Conservation (phyloP, 2,797 vertebrate species). For the Danio tinwini region DNA sequence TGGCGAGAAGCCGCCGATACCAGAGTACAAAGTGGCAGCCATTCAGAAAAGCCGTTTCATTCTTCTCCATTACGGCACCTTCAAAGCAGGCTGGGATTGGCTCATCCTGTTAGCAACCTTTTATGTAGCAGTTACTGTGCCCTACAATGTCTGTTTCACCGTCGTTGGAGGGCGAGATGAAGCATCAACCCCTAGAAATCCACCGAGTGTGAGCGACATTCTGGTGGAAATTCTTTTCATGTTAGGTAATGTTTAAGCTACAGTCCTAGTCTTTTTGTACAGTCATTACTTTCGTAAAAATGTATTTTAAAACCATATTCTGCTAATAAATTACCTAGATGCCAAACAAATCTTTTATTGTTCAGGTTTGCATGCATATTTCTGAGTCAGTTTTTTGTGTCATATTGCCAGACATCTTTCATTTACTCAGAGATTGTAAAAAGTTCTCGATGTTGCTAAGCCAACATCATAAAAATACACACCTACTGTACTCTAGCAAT, state of each 20-base stretch:
- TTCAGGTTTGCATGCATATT: neutral
- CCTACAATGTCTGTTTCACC: constrained; percentile 95
- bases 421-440: neutral
- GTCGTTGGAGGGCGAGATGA: constrained; percentile 90
- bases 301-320: neutral
- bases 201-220: constrained; percentile 91
- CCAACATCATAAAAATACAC: neutral
- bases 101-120: constrained; percentile 96
- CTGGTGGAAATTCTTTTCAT: constrained; percentile 98
- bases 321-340: neutral
- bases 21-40: constrained; percentile 98
- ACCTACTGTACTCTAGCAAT: neutral
- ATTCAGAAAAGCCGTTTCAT: constrained; percentile 98
- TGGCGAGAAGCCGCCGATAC: constrained; percentile 92
- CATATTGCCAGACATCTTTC: neutral
- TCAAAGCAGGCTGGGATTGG: constrained; percentile 99
- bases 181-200: constrained; percentile 80
- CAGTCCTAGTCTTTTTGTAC: neutral
- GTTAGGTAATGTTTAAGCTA: constrained; percentile 81
- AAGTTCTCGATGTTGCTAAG: neutral
- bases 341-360: neutral
- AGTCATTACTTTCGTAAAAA: neutral
- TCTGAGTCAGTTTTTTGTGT: neutral
- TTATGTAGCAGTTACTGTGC: constrained; percentile 98
- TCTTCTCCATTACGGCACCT: constrained; percentile 96